Evolutionary conservation across 2,797 vertebrate species (phyloP).

Genomic region (Pagetopsis macropterus): DNA sequence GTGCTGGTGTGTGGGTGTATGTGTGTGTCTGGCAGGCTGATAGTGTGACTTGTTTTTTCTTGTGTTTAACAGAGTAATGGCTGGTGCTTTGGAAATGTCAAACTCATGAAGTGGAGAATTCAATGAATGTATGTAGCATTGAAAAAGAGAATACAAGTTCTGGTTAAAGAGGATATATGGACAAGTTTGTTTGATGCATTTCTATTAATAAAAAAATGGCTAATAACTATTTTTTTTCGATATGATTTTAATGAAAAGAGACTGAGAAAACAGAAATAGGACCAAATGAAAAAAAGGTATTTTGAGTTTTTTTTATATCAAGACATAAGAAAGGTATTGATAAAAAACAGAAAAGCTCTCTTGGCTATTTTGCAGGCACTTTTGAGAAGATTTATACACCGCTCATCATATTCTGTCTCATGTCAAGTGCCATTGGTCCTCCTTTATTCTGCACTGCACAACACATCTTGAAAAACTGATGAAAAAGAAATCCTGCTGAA

Average conservation of each 20-base stretch:
- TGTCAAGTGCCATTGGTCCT: conserved; percentile 6
- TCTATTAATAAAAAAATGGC: neutral
- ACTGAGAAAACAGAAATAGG: neutral
- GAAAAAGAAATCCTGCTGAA: conserved; percentile 7
- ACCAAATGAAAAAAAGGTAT: conserved; percentile 1
- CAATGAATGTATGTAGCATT: neutral
- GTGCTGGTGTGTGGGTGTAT: conserved; percentile 29
- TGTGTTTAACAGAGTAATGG: conserved; percentile 27
- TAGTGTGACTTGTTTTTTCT: conserved; percentile 11
- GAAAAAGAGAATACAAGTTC: conserved; percentile 8
- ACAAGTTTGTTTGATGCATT: neutral
- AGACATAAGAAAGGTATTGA: neutral
- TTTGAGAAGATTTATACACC: neutral
- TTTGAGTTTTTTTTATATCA: neutral
- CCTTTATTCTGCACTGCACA: conserved; percentile 3
- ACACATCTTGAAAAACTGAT: conserved; percentile 12
- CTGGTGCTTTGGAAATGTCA: conserved; percentile 37
- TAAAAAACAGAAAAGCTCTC: neutral
- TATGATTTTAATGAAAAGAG: neutral
- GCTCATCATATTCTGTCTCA: conserved; percentile 5
- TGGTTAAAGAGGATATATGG: neutral
- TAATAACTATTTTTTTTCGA: neutral
- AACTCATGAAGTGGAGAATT: conserved; percentile 17
- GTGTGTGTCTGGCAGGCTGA: conserved; percentile 5
- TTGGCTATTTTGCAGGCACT: neutral